Conservation (phyloP, 2,113 vertebrate genomes). For the Orthonyx spaldingii region DNA sequence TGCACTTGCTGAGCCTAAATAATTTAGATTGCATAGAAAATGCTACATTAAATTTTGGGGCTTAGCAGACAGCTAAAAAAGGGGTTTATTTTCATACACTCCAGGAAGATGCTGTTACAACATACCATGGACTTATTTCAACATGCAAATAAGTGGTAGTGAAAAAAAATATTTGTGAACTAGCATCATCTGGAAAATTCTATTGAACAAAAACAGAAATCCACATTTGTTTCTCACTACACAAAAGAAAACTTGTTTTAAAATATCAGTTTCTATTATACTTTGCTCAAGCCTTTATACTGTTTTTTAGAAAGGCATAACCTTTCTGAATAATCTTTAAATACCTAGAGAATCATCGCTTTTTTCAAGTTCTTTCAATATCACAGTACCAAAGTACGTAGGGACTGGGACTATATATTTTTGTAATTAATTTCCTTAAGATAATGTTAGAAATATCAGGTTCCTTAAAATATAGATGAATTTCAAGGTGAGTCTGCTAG, state of each 20-base stretch:
- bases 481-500: slow-evolving; percentile 72
- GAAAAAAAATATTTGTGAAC: not conserved
- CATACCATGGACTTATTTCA: not conserved
- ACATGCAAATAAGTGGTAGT: not conserved
- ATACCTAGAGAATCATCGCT: slow-evolving; percentile 25
- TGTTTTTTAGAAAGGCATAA: slow-evolving; percentile 15
- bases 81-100: not conserved
- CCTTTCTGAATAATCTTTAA: slow-evolving; percentile 5
- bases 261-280: not conserved
- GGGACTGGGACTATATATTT: slow-evolving; percentile 66
- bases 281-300: not conserved
- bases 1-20: not conserved
- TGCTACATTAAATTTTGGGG: not conserved
- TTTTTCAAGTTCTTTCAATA: slow-evolving; percentile 47
- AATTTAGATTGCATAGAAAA: not conserved
- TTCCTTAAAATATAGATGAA: slow-evolving; percentile 78
- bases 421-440: slow-evolving; percentile 79
- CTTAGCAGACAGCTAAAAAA: not conserved
- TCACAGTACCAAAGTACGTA: slow-evolving; percentile 18
- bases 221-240: not conserved
- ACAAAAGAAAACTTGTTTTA: not conserved
- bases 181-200: not conserved
- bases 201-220: not conserved
- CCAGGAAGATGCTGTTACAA: not conserved
- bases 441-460: slow-evolving; percentile 75